Base-by-base conservation (phyloP, 2,113 vertebrate species). In the Chauna torquata region DNA sequence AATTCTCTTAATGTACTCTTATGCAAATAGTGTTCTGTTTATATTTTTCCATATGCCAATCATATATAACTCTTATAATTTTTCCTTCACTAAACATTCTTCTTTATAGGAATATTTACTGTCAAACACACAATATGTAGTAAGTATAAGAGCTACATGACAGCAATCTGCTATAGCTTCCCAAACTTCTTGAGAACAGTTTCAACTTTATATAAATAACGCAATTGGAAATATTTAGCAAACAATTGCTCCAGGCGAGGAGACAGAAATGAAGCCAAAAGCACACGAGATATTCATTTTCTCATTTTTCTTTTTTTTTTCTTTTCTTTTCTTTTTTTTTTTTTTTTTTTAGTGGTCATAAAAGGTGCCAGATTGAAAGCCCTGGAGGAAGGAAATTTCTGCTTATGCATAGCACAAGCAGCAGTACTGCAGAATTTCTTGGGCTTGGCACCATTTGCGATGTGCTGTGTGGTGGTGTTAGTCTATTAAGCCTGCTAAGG, bases 31-130 rank as follows among this genome's bases (percentile, higher is more conserved):
- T 80, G 57, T 80, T 97, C 81, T 76, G 54, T 82, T 97, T 96
- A 62, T 93, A 92, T 95, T 96, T 95, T 96, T 97, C 80, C 78
- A 80, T 95, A 84, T 91, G 86, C 59, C 86, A 95, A 84, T 96
- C 83, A 90, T 89, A 84, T 61, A 28, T 70, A 96, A 90, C 47
- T 94, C 49, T 15, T 91, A 85, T 28, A 44, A 80, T 77, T 94
- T 97, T 96, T 96, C 74, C 59, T 86, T 88, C 55, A 76, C 55
- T 91, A 68, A 96, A 24, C 36, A 47, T 58, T 34, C 69, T 36
- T 94, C 50, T 90, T 72, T 62, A 22, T 74, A 94, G 68, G 72
- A 93, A 74, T 80, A 94, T 91, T 96, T 91, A 83, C 34, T 81
- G 40, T 23, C 42, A 84, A 77, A 30, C 54, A 78, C 64, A 92